A percentile compares a stretch with the other conserved stretches of the same genome.
phyloP scores from a whole-genome alignment of 2,888 invertebrate genomes.

The Drosophila histrio region DNA sequence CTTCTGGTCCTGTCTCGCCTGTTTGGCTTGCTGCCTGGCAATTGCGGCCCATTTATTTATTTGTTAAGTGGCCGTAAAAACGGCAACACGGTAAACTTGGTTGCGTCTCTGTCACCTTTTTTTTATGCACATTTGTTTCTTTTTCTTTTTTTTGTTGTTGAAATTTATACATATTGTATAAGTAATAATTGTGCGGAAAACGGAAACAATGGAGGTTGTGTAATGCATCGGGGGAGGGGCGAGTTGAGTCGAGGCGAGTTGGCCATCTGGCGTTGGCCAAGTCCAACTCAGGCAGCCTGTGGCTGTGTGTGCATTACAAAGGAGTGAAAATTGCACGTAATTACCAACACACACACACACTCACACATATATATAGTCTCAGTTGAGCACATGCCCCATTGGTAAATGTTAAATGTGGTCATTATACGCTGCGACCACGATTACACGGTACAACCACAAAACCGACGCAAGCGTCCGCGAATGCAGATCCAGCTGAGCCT shows the following conservation, averaged over 20 bases:
- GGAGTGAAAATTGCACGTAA: slow-evolving; percentile 79
- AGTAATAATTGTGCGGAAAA: slow-evolving; percentile 81
- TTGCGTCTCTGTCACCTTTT: slow-evolving; percentile 44
- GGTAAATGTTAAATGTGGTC: slow-evolving; percentile 65
- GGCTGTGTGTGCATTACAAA: slow-evolving; percentile 62
- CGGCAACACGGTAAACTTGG: slow-evolving; percentile 54
- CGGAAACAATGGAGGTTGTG: slow-evolving; percentile 81
- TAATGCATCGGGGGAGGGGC: slow-evolving; percentile 70
- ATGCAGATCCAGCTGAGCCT: slow-evolving; percentile 41
- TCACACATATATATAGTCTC: slow-evolving; percentile 7
- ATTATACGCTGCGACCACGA: slow-evolving; percentile 67
- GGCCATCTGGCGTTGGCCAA: slow-evolving; percentile 69
- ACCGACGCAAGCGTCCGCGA: slow-evolving; percentile 48
- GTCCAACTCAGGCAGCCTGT: slow-evolving; percentile 53
- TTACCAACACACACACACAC: slow-evolving; percentile 51
- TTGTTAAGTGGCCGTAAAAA: slow-evolving; percentile 81
- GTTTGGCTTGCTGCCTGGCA: slow-evolving; percentile 52
- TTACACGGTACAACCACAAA: slow-evolving; percentile 44
- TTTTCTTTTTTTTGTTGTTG: slow-evolving; percentile 41
- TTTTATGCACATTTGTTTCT: slow-evolving; percentile 24
- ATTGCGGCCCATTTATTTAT: slow-evolving; percentile 78
- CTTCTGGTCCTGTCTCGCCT: slow-evolving; percentile 32
- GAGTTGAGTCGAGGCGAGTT: slow-evolving; percentile 5
- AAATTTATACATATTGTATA: slow-evolving; percentile 80
- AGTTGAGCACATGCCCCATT: slow-evolving; percentile 59